Evolutionary conservation across 1,140 invertebrate genomes (phyloP).

Genomic region (Caenorhabditis latens): DNA sequence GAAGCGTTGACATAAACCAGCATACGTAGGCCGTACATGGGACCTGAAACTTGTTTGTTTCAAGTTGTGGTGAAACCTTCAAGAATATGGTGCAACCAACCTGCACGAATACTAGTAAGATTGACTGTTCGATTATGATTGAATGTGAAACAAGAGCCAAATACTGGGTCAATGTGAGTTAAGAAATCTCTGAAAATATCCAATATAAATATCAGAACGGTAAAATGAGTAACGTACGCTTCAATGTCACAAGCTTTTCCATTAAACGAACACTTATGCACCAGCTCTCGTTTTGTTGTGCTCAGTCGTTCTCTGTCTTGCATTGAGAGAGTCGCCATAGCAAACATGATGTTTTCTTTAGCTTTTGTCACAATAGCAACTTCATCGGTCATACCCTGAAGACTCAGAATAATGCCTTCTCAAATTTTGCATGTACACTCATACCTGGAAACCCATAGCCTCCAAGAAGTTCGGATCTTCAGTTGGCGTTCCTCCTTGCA

Average conservation of each 20-base stretch:
- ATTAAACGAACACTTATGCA: slow-evolving; percentile 75
- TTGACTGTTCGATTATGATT: slow-evolving; percentile 70
- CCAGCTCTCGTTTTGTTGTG: slow-evolving; percentile 70
- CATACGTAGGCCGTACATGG: slow-evolving; percentile 72
- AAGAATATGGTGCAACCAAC: slow-evolving; percentile 28
- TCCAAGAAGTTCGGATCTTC: slow-evolving; percentile 70
- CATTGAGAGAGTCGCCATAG: slow-evolving; percentile 71
- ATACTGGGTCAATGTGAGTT: slow-evolving; percentile 67
- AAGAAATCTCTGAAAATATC: slow-evolving; percentile 68
- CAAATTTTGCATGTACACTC: too few relatives aligned
- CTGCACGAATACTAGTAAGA: slow-evolving; percentile 70
- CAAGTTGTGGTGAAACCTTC: neutral
- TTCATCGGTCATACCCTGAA: slow-evolving; percentile 75
- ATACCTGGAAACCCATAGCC: slow-evolving; percentile 72
- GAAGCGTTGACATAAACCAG: slow-evolving; percentile 72
- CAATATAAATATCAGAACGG: neutral
- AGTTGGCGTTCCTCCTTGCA: slow-evolving; percentile 61
- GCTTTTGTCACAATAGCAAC: slow-evolving; percentile 74
- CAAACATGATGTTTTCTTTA: slow-evolving; percentile 75
- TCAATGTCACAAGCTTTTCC: slow-evolving; percentile 74
- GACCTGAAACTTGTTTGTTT: slow-evolving; percentile 47
- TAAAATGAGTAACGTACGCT: slow-evolving; percentile 57
- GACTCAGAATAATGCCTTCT: too few relatives aligned
- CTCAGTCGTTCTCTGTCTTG: slow-evolving; percentile 68
- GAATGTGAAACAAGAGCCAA: slow-evolving; percentile 72